phyloP scores from a whole-genome alignment of 2,888 invertebrate genomes.

The Ischnus inquisitorius region DNA sequence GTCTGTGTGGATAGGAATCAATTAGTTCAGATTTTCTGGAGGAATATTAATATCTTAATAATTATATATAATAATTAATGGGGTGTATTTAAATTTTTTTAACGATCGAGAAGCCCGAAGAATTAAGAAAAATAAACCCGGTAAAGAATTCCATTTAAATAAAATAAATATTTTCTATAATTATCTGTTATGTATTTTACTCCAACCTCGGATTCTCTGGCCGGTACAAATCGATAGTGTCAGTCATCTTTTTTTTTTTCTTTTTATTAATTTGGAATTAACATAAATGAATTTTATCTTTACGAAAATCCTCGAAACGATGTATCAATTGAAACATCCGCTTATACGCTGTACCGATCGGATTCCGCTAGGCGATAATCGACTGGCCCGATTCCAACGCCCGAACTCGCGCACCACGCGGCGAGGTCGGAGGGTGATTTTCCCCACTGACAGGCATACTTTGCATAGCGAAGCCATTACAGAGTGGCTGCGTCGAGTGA shows the following conservation, averaged over 20 bases:
- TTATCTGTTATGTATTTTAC: too few species aligned
- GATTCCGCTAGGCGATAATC: slow-evolving; percentile 35
- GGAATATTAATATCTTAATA: too few species aligned
- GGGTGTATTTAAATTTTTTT: too few species aligned
- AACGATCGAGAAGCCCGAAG: too few species aligned
- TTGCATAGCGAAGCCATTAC: slow-evolving; percentile 49
- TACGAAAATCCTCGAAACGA: background rate
- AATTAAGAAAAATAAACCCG: too few species aligned
- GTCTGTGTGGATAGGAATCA: too few species aligned
- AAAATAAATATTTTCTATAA: too few species aligned
- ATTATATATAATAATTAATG: too few species aligned
- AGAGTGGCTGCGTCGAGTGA: slow-evolving; percentile 27
- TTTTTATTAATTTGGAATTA: background rate
- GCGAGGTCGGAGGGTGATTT: slow-evolving; percentile 33
- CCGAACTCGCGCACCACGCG: slow-evolving; percentile 11
- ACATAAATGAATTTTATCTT: background rate
- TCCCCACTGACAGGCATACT: slow-evolving; percentile 30
- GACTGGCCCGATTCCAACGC: slow-evolving; percentile 53
- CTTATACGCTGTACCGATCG: slow-evolving; percentile 18
- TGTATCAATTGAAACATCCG: slow-evolving; percentile 4
- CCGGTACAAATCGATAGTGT: background rate
- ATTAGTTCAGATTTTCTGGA: too few species aligned
- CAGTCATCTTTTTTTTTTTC: slow-evolving; percentile 46
- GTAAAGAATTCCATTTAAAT: too few species aligned
- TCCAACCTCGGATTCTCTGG: too few species aligned